phyloP scores from a whole-genome alignment of 2,797 vertebrate species.

The Leptodactylus fallax region DNA sequence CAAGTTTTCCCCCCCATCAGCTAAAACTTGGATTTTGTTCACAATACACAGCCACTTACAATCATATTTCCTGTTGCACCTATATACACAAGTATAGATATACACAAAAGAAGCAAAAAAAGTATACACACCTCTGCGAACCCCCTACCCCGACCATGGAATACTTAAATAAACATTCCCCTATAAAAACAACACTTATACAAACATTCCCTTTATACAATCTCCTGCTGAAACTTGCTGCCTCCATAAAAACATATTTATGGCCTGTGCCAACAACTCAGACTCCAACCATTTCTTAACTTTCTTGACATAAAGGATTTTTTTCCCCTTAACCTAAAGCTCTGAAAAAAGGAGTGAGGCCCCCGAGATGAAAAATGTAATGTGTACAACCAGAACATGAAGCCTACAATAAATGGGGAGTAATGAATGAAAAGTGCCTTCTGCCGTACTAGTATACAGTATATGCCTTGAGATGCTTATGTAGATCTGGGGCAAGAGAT shows the following conservation, averaged over 20 bases:
- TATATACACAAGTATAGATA: not conserved
- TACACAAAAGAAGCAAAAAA: not conserved
- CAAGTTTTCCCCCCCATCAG: not conserved
- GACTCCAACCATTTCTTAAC: conserved; percentile 34
- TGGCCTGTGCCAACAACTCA: conserved; percentile 32
- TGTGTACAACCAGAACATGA: not conserved
- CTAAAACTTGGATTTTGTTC: not conserved
- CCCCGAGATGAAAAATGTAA: not conserved
- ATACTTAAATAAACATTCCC: conserved; percentile 59
- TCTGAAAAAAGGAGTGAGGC: not conserved
- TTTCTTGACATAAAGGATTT: not conserved
- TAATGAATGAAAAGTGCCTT: not conserved
- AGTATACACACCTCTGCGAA: conserved; percentile 12
- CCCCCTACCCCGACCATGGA: conserved; percentile 31
- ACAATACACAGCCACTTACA: not conserved
- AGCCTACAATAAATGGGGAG: not conserved
- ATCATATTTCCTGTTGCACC: not conserved
- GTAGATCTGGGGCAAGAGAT: not conserved
- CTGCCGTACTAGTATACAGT: not conserved
- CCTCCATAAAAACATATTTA: conserved; percentile 59
- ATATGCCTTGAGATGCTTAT: not conserved
- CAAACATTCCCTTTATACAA: conserved; percentile 61
- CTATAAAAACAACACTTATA: conserved; percentile 60
- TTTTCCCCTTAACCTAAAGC: conserved; percentile 3
- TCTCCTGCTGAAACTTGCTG: conserved; percentile 56